Percentiles rank a stretch among this genome's conserved stretches.
Conservation (phyloP, 2,113 vertebrate genomes). For the Jaculus jaculus region DNA sequence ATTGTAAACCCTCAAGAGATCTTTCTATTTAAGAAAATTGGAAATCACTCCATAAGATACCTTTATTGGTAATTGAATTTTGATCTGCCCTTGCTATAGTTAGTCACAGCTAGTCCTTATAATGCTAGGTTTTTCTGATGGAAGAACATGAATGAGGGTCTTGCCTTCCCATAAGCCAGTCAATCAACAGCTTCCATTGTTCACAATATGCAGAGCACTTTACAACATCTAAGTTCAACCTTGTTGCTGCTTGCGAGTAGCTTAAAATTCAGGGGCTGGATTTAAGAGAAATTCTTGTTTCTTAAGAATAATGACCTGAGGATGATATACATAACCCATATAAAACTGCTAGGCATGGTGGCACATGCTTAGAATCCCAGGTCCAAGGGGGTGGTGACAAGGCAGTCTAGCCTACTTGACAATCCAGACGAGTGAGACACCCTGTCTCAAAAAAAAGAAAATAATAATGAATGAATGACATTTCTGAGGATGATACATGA, state of each 20-base stretch:
- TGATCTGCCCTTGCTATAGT: neutral
- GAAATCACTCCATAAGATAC: neutral
- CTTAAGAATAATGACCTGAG: too few relatives aligned
- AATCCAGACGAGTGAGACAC: neutral
- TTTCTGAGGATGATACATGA: too few relatives aligned
- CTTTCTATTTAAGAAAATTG: conserved; percentile 15
- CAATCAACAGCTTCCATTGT: neutral
- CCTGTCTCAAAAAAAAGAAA: too few relatives aligned
- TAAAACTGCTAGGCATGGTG: too few relatives aligned
- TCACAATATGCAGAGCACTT: neutral
- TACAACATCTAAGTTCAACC: neutral
- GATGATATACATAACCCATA: too few relatives aligned
- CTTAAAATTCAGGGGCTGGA: neutral
- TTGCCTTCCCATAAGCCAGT: neutral
- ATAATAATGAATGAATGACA: too few relatives aligned
- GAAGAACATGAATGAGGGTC: neutral
- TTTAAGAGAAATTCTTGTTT: too few relatives aligned
- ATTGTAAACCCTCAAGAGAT: neutral
- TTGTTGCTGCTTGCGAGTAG: neutral
- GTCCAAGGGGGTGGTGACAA: too few relatives aligned
- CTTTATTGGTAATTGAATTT: conserved; percentile 20
- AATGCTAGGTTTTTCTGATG: neutral
- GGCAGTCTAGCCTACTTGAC: neutral
- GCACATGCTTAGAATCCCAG: too few relatives aligned
- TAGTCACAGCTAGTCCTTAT: neutral